phyloP scores from a whole-genome alignment of 2,797 vertebrate genomes.

The Lophotriccus pileatus region DNA sequence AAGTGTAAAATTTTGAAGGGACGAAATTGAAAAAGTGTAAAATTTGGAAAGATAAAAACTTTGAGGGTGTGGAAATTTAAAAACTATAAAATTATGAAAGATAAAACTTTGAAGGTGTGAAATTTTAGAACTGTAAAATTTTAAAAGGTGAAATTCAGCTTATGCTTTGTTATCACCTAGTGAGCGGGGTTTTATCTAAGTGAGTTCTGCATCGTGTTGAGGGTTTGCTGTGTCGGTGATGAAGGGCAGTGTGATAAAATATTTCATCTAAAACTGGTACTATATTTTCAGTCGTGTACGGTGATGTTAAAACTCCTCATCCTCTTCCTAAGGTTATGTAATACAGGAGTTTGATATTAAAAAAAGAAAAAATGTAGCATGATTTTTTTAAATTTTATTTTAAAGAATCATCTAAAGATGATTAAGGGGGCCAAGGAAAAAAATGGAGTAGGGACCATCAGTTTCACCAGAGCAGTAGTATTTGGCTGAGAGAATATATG shows the following conservation, averaged over 20 bases:
- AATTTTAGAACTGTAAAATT: too few relatives aligned
- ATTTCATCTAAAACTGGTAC: not conserved
- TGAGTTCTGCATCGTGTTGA: not conserved
- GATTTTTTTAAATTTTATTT: not conserved
- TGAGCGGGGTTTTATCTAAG: not conserved
- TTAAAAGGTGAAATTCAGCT: too few relatives aligned
- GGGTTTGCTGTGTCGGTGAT: not conserved
- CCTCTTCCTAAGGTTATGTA: not conserved
- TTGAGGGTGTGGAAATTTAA: too few relatives aligned
- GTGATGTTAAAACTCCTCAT: not conserved
- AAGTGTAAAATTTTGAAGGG: too few relatives aligned
- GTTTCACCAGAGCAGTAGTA: not conserved
- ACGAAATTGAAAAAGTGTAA: too few relatives aligned
- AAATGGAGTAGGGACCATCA: not conserved
- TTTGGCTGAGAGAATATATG: not conserved
- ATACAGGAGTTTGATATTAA: not conserved
- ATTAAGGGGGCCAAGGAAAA: not conserved
- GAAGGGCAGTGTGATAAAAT: not conserved
- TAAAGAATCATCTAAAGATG: not conserved
- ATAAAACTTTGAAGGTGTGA: not conserved
- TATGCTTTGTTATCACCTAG: not conserved
- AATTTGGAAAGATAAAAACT: too few relatives aligned
- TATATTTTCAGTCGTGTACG: accelerated
- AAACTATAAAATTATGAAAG: too few relatives aligned
- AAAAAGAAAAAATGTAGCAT: not conserved